Evolutionary conservation across 2,113 vertebrate genomes (phyloP).

Genomic region (Oreochromis tanganicae): DNA sequence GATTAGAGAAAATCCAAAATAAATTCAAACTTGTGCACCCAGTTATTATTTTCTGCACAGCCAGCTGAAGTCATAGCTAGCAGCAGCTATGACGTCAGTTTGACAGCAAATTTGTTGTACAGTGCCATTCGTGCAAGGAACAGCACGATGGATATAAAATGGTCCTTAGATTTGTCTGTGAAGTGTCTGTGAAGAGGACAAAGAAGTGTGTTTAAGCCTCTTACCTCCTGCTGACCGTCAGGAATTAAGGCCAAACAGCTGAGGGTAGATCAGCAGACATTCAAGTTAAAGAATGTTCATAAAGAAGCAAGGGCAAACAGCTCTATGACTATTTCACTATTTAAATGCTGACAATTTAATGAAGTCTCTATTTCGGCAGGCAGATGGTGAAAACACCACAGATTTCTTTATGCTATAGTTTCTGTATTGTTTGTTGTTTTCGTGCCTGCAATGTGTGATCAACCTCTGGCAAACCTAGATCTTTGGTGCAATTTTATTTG

Average conservation of each 20-base stretch:
- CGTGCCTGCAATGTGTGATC: neutral
- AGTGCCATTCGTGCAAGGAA: neutral
- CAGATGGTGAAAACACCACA: neutral
- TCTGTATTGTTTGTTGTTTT: neutral
- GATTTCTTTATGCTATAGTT: neutral
- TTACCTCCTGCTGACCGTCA: slow-evolving; percentile 30
- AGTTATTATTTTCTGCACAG: neutral
- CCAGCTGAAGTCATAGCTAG: neutral
- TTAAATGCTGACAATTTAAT: neutral
- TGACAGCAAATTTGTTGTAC: neutral
- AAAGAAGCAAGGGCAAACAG: neutral
- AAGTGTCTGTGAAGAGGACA: neutral
- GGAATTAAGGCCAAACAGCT: slow-evolving; percentile 52
- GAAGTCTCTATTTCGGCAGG: neutral
- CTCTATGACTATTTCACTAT: neutral
- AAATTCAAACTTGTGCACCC: neutral
- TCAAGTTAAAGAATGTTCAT: neutral
- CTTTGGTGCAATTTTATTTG: neutral
- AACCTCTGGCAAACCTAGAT: neutral
- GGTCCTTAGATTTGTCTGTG: neutral
- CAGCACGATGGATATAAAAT: neutral
- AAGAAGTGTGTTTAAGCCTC: slow-evolving; percentile 37
- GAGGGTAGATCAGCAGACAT: slow-evolving; percentile 23
- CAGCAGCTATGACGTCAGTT: neutral
- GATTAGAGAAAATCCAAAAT: neutral